Conservation (phyloP, 1,140 invertebrate species). For the Hycleus cichorii region DNA sequence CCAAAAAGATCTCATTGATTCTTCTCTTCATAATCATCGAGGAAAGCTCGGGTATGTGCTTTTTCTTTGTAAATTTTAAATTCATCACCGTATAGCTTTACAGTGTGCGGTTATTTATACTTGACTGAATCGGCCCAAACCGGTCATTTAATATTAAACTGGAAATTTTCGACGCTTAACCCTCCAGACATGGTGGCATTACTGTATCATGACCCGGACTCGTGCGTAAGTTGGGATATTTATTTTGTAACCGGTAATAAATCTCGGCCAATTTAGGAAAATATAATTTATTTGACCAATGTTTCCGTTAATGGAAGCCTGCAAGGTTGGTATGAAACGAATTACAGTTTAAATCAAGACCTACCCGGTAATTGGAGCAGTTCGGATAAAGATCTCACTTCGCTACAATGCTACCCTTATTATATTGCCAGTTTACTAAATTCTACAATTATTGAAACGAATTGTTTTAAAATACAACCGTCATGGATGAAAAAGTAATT, state of each 20-base stretch:
- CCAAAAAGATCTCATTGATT: too few relatives aligned
- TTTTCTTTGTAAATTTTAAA: too few relatives aligned
- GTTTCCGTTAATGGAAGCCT: background rate
- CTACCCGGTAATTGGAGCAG: conserved; percentile 36
- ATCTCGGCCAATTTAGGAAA: background rate
- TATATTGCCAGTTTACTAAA: conserved; percentile 49
- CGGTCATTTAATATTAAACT: conserved; percentile 2
- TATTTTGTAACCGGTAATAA: background rate
- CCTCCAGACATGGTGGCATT: background rate
- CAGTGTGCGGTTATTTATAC: too few relatives aligned
- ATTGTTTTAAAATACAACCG: conserved; percentile 57
- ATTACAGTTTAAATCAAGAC: background rate
- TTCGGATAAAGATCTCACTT: conserved; percentile 20
- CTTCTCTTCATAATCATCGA: too few relatives aligned
- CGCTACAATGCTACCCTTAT: conserved; percentile 43
- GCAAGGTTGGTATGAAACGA: conserved; percentile 1
- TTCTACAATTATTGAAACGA: conserved; percentile 42
- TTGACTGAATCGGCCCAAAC: too few relatives aligned
- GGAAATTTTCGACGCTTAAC: background rate
- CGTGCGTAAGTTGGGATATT: background rate
- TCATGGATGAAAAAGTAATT: conserved; percentile 52
- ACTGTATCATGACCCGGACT: background rate
- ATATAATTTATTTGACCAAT: background rate
- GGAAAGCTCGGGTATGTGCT: too few relatives aligned
- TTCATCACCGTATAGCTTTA: too few relatives aligned